Conservation (phyloP, 2,888 invertebrate species). For the Chalcis sispes region DNA sequence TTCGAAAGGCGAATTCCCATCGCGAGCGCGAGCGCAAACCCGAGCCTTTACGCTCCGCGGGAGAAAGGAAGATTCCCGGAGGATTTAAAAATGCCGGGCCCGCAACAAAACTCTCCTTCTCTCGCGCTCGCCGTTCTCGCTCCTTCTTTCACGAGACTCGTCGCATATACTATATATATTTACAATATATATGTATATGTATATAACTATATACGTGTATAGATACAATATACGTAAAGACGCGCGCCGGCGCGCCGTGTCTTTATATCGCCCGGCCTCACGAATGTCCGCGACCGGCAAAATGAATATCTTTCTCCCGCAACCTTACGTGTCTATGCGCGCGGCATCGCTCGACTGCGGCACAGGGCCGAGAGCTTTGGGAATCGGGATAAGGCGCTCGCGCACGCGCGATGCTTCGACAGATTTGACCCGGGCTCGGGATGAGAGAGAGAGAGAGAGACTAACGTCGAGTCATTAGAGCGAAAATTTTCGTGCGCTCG, state of each 20-base stretch:
- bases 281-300: neutral
- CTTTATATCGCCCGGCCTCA: neutral
- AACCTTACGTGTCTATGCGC: constrained; percentile 10
- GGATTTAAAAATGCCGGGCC: constrained; percentile 60
- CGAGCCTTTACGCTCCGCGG: neutral
- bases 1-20: constrained; percentile 62
- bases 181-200: too few relatives aligned
- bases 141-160: too few relatives aligned
- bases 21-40: constrained; percentile 31
- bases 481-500: too few relatives aligned
- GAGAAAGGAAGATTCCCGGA: constrained; percentile 67
- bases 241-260: neutral
- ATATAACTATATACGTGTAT: too few relatives aligned
- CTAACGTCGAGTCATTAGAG: too few relatives aligned
- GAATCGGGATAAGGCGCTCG: neutral
- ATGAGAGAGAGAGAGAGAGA: neutral
- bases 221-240: neutral
- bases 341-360: too few relatives aligned
- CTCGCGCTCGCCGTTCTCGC: neutral
- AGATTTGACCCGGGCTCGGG: neutral
- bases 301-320: constrained; percentile 30
- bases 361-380: too few relatives aligned
- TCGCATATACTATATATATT: too few relatives aligned
- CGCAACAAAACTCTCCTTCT: constrained; percentile 22
- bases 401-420: neutral